Evolutionary conservation across 2,113 vertebrate species (phyloP), one percentile per base, ranked within the genome.

Genomic region (Potamarius usumacintae): DNA sequence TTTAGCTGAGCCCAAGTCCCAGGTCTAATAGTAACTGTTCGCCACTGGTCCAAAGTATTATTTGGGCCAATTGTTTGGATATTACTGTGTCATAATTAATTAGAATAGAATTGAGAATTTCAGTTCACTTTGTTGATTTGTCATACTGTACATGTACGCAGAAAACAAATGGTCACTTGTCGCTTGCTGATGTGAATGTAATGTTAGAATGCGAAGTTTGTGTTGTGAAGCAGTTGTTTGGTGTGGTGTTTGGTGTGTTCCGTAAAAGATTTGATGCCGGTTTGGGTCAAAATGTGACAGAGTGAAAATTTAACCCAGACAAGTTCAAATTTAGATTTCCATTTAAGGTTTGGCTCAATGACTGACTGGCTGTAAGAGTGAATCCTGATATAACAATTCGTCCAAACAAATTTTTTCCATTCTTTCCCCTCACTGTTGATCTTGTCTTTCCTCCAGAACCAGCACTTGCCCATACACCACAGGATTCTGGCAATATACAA

Each of bases 401-500:
- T 79, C 25, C 14, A 8, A 55, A 55, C 76, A 52, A 18, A 57
- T 55, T 30, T 30, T 42, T 10, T 58, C 52, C 27, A 57, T 79
- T 55, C 25, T 53, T 86, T 42, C 42, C 4, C 42, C 63, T 52
- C 69, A 11, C 17, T 92, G 91, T 92, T 91, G 85, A 90, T 87
- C 74, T 88, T 86, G 86, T 84, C 74, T 6, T 25, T 27, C 15
- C 81, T 90, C 90, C 90, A 78, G 50, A 69, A 82, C 53, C 2
- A 18, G 18, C 82, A 72, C 62, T 50, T 50, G 62, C 53, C 78
- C 53, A 58, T 55, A 58, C 78, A 58, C 15, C 9, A 34, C 9
- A 2, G 53, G 17, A 58, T 80, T 80, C 55, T 80, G 55, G 53
- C 78, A 18, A n/a, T 30, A 58, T 15, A 34, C 27, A 8, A 20